Conservation (phyloP, 2,888 invertebrate genomes). For the Linyphia triangularis region DNA sequence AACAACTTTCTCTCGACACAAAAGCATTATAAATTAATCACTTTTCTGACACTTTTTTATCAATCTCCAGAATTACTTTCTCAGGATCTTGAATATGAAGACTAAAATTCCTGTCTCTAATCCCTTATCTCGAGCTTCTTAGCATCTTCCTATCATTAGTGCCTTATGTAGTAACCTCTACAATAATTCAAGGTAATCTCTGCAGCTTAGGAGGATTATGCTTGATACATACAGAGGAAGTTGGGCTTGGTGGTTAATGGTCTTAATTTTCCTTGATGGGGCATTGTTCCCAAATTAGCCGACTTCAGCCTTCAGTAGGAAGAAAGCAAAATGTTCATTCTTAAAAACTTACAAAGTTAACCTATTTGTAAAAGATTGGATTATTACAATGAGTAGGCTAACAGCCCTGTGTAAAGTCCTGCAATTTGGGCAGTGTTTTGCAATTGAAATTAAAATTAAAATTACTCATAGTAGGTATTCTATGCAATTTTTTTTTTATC, state of each 20-base stretch:
- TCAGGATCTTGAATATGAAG: neutral
- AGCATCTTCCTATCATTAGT: constrained; percentile 40
- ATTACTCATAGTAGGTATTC: no score
- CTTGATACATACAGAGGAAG: constrained; percentile 17
- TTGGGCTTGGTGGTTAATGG: constrained; percentile 25
- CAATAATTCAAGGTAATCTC: constrained; percentile 43
- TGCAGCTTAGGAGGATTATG: constrained; percentile 35
- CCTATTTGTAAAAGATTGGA: neutral
- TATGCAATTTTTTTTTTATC: no score
- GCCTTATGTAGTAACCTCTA: constrained; percentile 41
- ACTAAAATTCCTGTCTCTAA: neutral
- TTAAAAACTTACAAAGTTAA: no score
- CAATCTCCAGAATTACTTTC: no score
- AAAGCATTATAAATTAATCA: no score
- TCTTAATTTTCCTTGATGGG: constrained; percentile 33
- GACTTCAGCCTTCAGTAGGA: neutral
- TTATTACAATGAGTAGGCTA: neutral
- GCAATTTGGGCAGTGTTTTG: no score
- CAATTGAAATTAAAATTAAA: no score
- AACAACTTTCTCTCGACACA: no score
- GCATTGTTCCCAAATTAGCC: constrained; percentile 25
- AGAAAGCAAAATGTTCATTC: no score
- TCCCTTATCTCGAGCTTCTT: constrained; percentile 28
- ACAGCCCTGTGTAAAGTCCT: no score
- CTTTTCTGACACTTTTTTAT: no score